Evolutionary conservation across 2,797 vertebrate genomes (phyloP).

Genomic region (Natrix natrix): DNA sequence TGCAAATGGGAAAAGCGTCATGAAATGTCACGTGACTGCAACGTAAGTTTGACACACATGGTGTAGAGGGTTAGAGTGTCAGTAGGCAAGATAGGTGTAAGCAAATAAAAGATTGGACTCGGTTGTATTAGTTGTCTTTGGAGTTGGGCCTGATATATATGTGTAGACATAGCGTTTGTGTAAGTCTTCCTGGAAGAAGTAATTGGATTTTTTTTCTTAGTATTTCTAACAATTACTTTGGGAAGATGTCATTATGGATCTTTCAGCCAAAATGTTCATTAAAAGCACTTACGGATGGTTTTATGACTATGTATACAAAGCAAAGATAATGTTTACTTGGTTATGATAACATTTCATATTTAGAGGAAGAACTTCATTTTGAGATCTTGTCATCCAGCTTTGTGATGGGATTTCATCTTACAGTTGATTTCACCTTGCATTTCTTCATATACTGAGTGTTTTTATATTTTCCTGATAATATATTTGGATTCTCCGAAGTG

Average conservation of each 20-base stretch:
- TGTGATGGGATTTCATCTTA: not conserved
- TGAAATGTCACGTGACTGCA: no score
- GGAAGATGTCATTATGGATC: not conserved
- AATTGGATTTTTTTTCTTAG: not conserved
- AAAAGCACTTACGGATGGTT: not conserved
- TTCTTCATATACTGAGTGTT: not conserved
- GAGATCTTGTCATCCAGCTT: not conserved
- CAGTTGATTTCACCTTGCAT: not conserved
- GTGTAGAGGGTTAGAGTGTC: not conserved
- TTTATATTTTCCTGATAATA: constrained; percentile 1
- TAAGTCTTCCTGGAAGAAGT: not conserved
- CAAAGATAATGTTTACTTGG: not conserved
- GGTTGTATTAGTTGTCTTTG: not conserved
- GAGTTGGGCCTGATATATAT: not conserved
- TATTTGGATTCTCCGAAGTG: not conserved
- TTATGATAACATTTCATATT: not conserved
- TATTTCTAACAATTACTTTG: not conserved
- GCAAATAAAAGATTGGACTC: not conserved
- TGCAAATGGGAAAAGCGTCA: no score
- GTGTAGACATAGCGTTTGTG: not conserved
- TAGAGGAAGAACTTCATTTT: not conserved
- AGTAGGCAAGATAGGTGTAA: not conserved
- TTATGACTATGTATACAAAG: not conserved
- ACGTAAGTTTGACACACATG: no score
- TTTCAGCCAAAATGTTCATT: not conserved